Conservation (phyloP, 1,140 invertebrate genomes). For the Stegodyphus mimosarum region DNA sequence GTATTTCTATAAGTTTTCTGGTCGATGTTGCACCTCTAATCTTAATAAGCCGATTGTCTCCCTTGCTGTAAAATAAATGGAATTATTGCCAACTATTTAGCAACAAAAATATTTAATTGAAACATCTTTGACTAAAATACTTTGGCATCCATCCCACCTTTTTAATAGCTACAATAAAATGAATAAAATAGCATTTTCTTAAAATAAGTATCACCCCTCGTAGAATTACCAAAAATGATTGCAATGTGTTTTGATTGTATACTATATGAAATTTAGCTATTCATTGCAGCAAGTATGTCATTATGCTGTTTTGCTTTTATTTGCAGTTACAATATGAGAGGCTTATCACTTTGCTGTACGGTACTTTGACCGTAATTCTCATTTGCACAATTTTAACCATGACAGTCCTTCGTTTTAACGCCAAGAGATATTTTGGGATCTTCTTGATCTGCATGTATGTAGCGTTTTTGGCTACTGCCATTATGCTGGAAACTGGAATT, state of each 20-base stretch:
- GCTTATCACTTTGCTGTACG: slow-evolving; percentile 68
- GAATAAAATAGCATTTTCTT: background rate
- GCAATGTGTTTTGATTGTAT: background rate
- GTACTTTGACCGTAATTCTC: slow-evolving; percentile 68
- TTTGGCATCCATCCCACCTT: background rate
- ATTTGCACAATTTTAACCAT: slow-evolving; percentile 68
- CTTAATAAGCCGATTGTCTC: too few species aligned
- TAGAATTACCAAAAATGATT: background rate
- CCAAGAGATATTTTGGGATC: slow-evolving; percentile 61
- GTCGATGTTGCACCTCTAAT: too few species aligned
- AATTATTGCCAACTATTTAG: too few species aligned
- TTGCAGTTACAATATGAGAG: slow-evolving; percentile 68
- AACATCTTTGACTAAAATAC: background rate
- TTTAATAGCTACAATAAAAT: background rate
- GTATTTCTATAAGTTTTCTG: too few species aligned
- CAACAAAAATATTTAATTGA: too few species aligned
- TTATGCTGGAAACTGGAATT: slow-evolving; percentile 59
- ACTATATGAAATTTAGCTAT: background rate
- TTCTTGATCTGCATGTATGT: slow-evolving; percentile 61
- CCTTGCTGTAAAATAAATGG: too few species aligned
- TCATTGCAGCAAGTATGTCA: background rate
- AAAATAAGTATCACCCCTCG: background rate
- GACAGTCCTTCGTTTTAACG: slow-evolving; percentile 66
- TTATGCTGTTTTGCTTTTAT: slow-evolving; percentile 9
- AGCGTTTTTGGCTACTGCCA: slow-evolving; percentile 55